Evolutionary conservation across 2,888 invertebrate species (phyloP).

Genomic region (Odontothrips loti): DNA sequence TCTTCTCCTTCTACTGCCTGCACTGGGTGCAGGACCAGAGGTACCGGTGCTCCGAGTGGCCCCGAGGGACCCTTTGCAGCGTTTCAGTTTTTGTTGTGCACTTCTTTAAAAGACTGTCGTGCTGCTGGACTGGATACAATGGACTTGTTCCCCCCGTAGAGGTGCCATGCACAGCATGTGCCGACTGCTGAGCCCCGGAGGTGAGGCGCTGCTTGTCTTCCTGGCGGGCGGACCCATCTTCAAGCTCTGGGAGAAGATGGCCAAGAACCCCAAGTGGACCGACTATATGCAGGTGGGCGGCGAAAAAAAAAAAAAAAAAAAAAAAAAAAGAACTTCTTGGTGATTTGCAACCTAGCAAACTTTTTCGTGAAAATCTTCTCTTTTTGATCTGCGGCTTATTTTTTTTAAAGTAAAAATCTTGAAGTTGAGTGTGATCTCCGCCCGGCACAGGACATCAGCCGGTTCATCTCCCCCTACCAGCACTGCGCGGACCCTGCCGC

Average conservation of each 20-base stretch:
- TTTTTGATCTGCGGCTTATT: too few relatives aligned
- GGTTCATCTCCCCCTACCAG: slow-evolving; percentile 66
- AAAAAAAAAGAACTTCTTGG: not conserved
- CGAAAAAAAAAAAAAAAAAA: not conserved
- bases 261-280: slow-evolving; percentile 56
- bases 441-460: slow-evolving; percentile 53
- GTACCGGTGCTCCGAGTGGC: slow-evolving; percentile 45
- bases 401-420: too few relatives aligned
- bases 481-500: slow-evolving; percentile 56
- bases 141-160: slow-evolving; percentile 50
- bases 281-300: slow-evolving; percentile 55
- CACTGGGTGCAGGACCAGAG: slow-evolving; percentile 74
- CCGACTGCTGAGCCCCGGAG: slow-evolving; percentile 61
- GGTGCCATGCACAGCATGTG: slow-evolving; percentile 61
- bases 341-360: too few relatives aligned
- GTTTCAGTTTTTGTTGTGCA: not conserved
- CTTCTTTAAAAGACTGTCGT: not conserved
- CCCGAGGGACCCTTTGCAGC: not conserved
- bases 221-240: slow-evolving; percentile 65
- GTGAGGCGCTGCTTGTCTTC: slow-evolving; percentile 65
- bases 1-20: slow-evolving; percentile 71
- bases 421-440: not conserved
- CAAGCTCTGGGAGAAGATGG: slow-evolving; percentile 61
- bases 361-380: too few relatives aligned
- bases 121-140: too few relatives aligned